phyloP scores from a whole-genome alignment of 2,113 vertebrate species.

The Trichechus manatus region DNA sequence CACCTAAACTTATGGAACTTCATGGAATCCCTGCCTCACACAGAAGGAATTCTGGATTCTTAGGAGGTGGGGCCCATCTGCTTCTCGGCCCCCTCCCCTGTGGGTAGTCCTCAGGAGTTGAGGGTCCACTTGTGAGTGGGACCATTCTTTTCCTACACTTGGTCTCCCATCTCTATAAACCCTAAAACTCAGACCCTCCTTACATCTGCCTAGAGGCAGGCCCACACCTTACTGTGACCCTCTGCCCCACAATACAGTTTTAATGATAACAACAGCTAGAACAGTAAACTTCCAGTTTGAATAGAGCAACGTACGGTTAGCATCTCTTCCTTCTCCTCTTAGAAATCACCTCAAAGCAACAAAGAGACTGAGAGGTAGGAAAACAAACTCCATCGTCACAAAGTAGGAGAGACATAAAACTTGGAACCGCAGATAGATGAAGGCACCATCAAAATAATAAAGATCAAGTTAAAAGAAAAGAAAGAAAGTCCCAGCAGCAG shows the following conservation, averaged over 20 bases:
- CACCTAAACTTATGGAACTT: neutral
- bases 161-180: neutral
- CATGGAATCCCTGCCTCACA: fast-evolving
- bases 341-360: neutral
- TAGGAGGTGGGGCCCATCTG: neutral
- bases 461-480: neutral
- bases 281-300: neutral
- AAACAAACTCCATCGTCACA: neutral
- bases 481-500: neutral
- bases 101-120: neutral
- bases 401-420: neutral
- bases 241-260: neutral
- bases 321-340: neutral
- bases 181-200: neutral
- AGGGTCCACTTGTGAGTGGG: neutral
- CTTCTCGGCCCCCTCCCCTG: neutral
- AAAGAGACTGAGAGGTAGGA: neutral
- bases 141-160: neutral
- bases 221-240: neutral
- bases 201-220: neutral
- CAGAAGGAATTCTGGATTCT: neutral
- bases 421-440: neutral
- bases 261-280: neutral
- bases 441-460: neutral
- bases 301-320: neutral